These are phyloP conservation scores for Rhizomys pruinosus DNA, from an alignment of 2,113 vertebrate species.

Conservation along the genomic window DNA sequence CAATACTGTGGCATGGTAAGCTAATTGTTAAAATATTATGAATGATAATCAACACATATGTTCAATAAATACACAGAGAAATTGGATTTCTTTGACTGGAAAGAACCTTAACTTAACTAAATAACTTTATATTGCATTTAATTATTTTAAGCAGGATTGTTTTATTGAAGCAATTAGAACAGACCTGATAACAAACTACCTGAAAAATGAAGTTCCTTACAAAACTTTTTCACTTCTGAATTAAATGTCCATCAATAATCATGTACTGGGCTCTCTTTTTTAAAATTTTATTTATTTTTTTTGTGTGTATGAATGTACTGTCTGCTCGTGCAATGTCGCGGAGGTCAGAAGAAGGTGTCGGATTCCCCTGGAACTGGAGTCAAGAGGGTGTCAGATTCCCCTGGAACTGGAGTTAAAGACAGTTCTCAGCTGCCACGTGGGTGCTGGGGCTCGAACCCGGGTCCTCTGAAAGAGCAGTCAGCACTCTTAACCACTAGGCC, in stretches of 20 bases:
- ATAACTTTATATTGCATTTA: neutral
- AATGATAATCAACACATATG: neutral
- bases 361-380: no score
- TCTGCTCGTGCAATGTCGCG: no score
- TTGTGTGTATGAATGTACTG: no score
- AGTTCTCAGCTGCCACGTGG: no score
- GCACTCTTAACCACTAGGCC: no score
- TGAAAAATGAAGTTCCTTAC: neutral
- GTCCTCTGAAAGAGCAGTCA: no score
- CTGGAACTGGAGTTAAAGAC: no score
- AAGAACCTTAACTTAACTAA: neutral
- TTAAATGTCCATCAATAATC: neutral
- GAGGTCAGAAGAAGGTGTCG: no score
- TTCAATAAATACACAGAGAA: neutral
- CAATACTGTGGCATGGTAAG: neutral
- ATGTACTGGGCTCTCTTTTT: fast-evolving
- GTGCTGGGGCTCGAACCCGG: no score
- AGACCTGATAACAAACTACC: neutral
- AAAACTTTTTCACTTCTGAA: neutral
- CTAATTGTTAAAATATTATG: neutral
- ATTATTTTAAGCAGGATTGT: neutral
- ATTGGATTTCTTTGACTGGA: neutral
- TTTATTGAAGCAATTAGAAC: neutral
- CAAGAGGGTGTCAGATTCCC: no score
- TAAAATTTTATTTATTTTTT: no score